Percentiles rank a stretch among this genome's conserved stretches.
Conservation (phyloP, 2,888 invertebrate genomes). For the Tenthredo mesomela region DNA sequence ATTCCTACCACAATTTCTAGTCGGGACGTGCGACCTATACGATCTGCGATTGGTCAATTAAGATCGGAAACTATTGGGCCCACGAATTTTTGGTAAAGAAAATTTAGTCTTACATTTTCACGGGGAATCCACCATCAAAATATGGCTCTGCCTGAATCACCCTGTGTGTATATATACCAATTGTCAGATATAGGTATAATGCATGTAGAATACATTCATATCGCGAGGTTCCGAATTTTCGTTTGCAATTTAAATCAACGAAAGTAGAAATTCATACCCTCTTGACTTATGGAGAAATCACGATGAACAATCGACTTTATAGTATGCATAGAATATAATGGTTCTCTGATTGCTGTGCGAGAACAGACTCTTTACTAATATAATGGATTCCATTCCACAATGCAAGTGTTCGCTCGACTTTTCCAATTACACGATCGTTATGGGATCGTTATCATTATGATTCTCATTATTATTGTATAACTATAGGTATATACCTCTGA, state of each 20-base stretch:
- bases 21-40: too few relatives aligned
- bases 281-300: not conserved
- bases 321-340: not conserved
- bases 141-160: too few relatives aligned
- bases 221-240: not conserved
- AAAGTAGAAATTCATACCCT: not conserved
- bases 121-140: too few relatives aligned
- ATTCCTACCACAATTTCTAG: too few relatives aligned
- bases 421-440: conserved; percentile 25
- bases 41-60: too few relatives aligned
- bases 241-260: not conserved
- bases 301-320: not conserved
- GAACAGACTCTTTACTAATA: not conserved
- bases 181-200: not conserved
- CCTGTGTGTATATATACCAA: too few relatives aligned
- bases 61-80: too few relatives aligned
- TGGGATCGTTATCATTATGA: conserved; percentile 1
- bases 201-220: not conserved
- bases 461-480: conserved; percentile 15
- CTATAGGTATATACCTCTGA: too few relatives aligned
- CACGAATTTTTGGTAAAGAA: too few relatives aligned
- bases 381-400: not conserved
- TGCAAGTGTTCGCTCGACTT: not conserved
- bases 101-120: too few relatives aligned
- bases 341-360: not conserved